Evolutionary conservation across 2,113 vertebrate genomes (phyloP).

Genomic region (Nothobranchius kuhntae): DNA sequence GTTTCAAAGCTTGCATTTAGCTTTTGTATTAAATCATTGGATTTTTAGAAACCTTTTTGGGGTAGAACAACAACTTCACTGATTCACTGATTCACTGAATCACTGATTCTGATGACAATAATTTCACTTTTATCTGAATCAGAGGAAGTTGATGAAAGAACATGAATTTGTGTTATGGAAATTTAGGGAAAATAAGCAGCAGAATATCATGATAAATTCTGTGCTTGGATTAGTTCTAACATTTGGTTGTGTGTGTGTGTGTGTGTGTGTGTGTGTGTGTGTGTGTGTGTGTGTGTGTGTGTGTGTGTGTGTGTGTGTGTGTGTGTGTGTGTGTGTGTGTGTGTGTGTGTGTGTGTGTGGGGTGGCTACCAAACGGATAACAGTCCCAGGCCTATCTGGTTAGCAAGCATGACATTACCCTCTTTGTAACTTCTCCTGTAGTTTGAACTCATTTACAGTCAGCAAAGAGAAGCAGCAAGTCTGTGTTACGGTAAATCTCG

Average conservation of each 20-base stretch:
- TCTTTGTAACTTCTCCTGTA: slow-evolving; percentile 35
- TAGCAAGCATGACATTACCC: not conserved
- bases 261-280: slow-evolving; percentile 1
- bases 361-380: too few species aligned
- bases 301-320: not conserved
- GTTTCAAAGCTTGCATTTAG: not conserved
- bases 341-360: slow-evolving; percentile 11
- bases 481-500: too few species aligned
- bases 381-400: too few species aligned
- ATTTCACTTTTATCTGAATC: slow-evolving; percentile 15
- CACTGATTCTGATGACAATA: slow-evolving; percentile 9
- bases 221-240: not conserved
- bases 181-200: slow-evolving; percentile 13
- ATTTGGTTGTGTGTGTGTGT: not conserved
- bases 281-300: slow-evolving; percentile 20
- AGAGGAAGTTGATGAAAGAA: slow-evolving; percentile 20
- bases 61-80: not conserved
- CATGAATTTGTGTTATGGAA: slow-evolving; percentile 14
- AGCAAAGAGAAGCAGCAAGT: too few species aligned
- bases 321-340: slow-evolving; percentile 10
- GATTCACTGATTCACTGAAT: not conserved
- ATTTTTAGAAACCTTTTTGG: not conserved
- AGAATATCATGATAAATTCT: slow-evolving; percentile 1
- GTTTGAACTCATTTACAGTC: too few species aligned
- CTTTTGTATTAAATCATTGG: too few species aligned